Base-by-base conservation (phyloP, 2,113 vertebrate genomes). In the Hyperopisus bebe region DNA sequence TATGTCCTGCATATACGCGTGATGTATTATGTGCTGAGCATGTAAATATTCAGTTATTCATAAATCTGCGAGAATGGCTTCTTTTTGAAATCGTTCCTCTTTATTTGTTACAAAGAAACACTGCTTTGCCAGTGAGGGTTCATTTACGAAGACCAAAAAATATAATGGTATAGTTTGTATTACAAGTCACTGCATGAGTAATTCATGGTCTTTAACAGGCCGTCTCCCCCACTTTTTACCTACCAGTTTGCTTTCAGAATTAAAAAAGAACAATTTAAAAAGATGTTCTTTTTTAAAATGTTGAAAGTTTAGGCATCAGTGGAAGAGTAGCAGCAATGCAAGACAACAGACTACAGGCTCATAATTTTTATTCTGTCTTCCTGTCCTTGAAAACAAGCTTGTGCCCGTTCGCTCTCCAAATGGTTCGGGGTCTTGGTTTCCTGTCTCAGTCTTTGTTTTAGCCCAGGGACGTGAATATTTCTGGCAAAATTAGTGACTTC, bases 21-120 rank as follows among this genome's bases (percentile, higher is more conserved):
- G 31, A 53, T 53, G 66, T 74, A 39, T 88, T 82, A 48, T 88
- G 62, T 62, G 66, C 62, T 15, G 62, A 31, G n/a, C 44, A 44
- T 74, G 62, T 88, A 48, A 74, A 74, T 48, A 74, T 74, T 74
- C 31, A 50, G 84, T 89, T 90, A 90, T 87, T 87, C 89, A 74
- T 86, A 86, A 90, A 53, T 53, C 84, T 50, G n/a, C 42, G 80
- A 19, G 19, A 46, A 9, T 47, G 19, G 82, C 44, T 80, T 80
- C 35, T 39, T 80, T 66, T 80, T 80, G 35, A 80, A 42, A 39
- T 35, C 5, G 15, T 42, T 35, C 15, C 1, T 80, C 35, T 80
- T 42, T 39, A 80, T 80, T 80, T 42, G n/a, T 70, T 70, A 31
- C 62, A 4, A 80, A 80, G 74, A 42, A 80, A 42, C 42, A 80